phyloP scores from a whole-genome alignment of 2,113 vertebrate genomes.

The Nipponia nippon region DNA sequence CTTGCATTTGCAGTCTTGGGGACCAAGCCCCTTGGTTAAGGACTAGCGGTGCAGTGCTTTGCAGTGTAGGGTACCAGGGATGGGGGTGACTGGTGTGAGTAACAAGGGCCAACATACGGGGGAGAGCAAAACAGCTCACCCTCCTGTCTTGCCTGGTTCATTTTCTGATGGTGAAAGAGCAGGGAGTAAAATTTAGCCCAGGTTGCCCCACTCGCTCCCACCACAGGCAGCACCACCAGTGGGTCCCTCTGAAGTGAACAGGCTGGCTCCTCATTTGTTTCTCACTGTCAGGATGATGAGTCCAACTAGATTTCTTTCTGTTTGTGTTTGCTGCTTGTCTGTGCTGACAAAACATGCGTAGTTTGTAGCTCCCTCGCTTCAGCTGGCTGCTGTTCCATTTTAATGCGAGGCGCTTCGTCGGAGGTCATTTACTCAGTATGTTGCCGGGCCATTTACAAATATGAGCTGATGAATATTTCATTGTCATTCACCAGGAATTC shows the following conservation, averaged over 20 bases:
- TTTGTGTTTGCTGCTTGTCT: conserved; percentile 57
- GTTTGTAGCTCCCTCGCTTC: conserved; percentile 43
- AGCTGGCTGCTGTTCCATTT: conserved; percentile 38
- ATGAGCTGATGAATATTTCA: conserved; percentile 73
- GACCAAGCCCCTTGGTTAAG: background rate
- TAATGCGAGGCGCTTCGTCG: background rate
- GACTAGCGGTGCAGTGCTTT: background rate
- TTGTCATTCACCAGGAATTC: conserved; percentile 44
- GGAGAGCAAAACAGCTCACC: background rate
- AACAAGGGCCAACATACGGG: too few species aligned
- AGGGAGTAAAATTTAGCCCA: background rate
- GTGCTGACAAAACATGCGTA: conserved; percentile 54
- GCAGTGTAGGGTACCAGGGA: background rate
- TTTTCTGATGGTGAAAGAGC: background rate
- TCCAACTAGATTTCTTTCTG: conserved; percentile 25
- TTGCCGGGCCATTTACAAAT: conserved; percentile 54
- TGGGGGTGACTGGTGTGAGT: background rate
- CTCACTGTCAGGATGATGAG: background rate
- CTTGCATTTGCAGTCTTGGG: background rate
- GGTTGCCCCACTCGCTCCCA: background rate
- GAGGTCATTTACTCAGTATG: conserved; percentile 54
- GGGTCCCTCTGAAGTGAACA: background rate
- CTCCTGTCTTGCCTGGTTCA: background rate
- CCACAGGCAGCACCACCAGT: background rate
- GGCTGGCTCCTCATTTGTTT: conserved; percentile 44